These are phyloP conservation scores for Agrochola macilenta DNA, from an alignment of 2,888 invertebrate species.

Conservation along the genomic window DNA sequence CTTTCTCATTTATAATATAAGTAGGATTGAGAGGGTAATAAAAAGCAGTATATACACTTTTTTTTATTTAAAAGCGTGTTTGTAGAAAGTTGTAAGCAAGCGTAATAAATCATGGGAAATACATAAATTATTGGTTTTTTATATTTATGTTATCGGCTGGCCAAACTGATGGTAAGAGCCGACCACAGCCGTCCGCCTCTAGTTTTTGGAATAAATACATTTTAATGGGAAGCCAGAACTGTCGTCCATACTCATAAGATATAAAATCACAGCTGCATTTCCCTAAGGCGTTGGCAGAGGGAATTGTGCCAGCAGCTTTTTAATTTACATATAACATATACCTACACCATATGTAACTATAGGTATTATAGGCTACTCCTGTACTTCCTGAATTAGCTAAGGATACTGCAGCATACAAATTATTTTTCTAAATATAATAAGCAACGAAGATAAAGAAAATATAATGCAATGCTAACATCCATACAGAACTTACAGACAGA, in stretches of 20 bases:
- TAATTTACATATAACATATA: background rate
- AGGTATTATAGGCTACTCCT: no score
- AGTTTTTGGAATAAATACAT: conserved; percentile 12
- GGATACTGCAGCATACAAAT: background rate
- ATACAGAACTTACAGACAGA: background rate
- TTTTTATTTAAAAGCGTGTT: background rate
- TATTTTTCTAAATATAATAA: background rate
- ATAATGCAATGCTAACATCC: background rate
- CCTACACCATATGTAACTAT: no score
- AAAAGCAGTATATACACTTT: no score
- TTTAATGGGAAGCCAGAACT: background rate
- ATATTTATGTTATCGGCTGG: background rate
- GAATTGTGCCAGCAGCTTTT: background rate
- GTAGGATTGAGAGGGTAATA: no score
- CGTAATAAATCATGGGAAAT: background rate
- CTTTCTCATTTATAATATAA: no score
- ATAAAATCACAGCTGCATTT: background rate
- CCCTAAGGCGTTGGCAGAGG: background rate
- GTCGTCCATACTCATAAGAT: background rate
- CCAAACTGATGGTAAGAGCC: background rate
- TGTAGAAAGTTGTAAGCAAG: background rate
- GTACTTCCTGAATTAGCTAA: background rate
- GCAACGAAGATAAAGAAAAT: background rate
- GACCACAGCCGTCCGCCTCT: background rate
- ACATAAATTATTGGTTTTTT: background rate